Evolutionary conservation across 2,797 vertebrate species (phyloP).

Genomic region (Sebastes minor): DNA sequence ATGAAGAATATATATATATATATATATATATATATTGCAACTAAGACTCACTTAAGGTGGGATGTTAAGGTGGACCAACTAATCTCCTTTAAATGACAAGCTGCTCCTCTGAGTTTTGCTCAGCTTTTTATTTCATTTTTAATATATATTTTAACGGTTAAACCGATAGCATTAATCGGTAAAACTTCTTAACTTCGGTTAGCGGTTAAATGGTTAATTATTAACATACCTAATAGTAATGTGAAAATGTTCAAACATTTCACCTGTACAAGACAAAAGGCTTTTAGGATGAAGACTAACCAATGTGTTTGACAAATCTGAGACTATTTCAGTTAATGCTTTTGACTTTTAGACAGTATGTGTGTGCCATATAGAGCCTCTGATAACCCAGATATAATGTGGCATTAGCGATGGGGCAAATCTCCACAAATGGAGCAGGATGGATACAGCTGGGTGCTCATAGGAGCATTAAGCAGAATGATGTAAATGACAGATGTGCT

Average conservation of each 20-base stretch:
- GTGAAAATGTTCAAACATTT: background rate
- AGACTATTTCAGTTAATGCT: background rate
- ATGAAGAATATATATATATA: too few species aligned
- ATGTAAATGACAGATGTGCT: constrained; percentile 23
- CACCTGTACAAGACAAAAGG: background rate
- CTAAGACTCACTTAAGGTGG: too few species aligned
- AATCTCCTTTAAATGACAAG: too few species aligned
- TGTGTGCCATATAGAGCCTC: background rate
- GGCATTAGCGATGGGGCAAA: background rate
- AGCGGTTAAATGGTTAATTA: too few species aligned
- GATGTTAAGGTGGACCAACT: too few species aligned
- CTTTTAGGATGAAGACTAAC: background rate
- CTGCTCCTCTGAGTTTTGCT: too few species aligned
- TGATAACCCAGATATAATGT: background rate
- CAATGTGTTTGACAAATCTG: background rate
- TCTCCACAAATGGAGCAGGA: background rate
- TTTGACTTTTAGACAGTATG: background rate
- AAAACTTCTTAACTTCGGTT: too few species aligned
- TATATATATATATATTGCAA: too few species aligned
- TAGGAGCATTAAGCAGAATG: constrained; percentile 1
- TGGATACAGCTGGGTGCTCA: constrained; percentile 9
- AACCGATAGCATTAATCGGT: too few species aligned
- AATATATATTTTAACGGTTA: too few species aligned
- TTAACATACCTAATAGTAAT: background rate
- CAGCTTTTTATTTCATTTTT: too few species aligned